Evolutionary conservation across 2,888 invertebrate genomes (phyloP).

Genomic region (Caenorhabditis auriculariae): DNA sequence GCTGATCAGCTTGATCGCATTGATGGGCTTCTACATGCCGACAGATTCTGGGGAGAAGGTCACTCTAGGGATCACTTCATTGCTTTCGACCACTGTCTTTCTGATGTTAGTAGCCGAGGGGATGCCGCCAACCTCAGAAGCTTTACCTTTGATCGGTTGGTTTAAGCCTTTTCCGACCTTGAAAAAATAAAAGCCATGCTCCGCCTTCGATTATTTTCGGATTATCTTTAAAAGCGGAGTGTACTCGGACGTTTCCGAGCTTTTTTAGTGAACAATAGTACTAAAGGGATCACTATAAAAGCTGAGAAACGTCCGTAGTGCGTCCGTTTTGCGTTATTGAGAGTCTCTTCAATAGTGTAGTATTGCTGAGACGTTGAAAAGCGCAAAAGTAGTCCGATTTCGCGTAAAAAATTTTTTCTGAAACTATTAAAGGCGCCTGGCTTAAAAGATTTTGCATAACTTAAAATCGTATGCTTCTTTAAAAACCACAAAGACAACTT

Average conservation of each 20-base stretch:
- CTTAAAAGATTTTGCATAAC: too few species aligned
- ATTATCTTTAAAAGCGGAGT: not conserved
- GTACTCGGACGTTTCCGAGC: not conserved
- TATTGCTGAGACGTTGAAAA: too few species aligned
- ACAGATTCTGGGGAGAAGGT: conserved; percentile 86
- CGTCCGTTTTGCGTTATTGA: too few species aligned
- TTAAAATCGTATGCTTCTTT: too few species aligned
- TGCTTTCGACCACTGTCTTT: conserved; percentile 85
- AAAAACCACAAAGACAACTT: too few species aligned
- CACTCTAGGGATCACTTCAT: conserved; percentile 79
- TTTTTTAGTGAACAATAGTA: not conserved
- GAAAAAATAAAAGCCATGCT: not conserved
- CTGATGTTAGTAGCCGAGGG: conserved; percentile 84
- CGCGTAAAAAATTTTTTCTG: too few species aligned
- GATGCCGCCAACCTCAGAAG: conserved; percentile 79
- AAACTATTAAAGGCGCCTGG: too few species aligned
- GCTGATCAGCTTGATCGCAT: conserved; percentile 82
- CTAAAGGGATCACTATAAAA: too few species aligned
- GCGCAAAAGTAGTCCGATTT: too few species aligned
- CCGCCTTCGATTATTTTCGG: not conserved
- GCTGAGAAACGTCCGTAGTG: too few species aligned
- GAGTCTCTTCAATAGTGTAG: too few species aligned
- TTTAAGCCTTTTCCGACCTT: conserved; percentile 45
- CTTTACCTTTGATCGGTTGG: conserved; percentile 83
- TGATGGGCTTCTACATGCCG: conserved; percentile 83